Evolutionary conservation across 2,113 vertebrate species (phyloP), one percentile per base, ranked within the genome.

Genomic region (Eidolon helvum): DNA sequence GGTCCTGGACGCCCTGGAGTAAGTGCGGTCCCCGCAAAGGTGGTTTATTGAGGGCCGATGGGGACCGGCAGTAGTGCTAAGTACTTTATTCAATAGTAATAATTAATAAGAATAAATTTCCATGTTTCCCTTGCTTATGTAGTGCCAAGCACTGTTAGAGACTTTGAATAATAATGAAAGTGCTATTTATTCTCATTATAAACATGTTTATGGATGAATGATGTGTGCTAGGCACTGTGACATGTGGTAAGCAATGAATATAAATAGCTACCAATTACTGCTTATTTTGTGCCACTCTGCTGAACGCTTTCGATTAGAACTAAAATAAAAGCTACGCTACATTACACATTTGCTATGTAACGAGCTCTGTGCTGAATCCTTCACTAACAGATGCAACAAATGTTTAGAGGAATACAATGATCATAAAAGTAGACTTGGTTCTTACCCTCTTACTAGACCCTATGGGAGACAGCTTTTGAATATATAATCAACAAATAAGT

Each of bases 101-200:
- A 95, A 87, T 96, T 95, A 95, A 88, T 45, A 78, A 94, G 40
- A 78, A 89, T 93, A 57, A 91, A 91, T 78, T 87, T 84, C 28
- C 75, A 89, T 75, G 57, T 79, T 84, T 19, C 45, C 45, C 28
- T 90, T 55, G 87, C 63, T 86, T 69, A 10, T 84, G 80, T 65
- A 57, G 50, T 66, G 35, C 50, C 92, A 95, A 69, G 40, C 74
- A 48, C 77, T 91, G 53, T 71, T 69, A 86, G 68, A 93, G 57
- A 68, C 87, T 90, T 80, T 57, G 84, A 97, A 68, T 93, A 80
- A 79, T 90, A 90, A 95, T 71, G 57, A 63, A 93, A 90, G 61
- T 78, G 65, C 78, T 94, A 35, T 79, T 93, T 85, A 79, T 80
- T 94, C 50, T 80, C 59, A 66, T 26, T 48, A 83, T 59, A 71